Evolutionary conservation across 2,797 vertebrate species (phyloP), one percentile per base, ranked within the genome.

Genomic region (Botia kubotai): DNA sequence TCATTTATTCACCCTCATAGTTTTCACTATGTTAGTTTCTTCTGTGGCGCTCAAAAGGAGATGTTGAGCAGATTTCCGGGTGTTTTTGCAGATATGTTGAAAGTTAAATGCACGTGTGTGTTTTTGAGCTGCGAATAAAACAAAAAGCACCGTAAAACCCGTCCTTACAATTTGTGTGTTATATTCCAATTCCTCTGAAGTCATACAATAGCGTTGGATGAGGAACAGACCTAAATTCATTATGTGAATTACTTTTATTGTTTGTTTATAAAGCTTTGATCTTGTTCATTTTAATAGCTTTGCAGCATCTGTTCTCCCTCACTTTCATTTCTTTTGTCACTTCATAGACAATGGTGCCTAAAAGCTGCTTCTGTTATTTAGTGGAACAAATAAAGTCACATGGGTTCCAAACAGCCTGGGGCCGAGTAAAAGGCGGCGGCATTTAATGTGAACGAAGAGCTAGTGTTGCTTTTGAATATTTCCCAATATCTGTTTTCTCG

Each of bases 1-100:
- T 33, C 16, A 33, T 63, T 65, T 8, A 65, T 16, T 33, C 89
- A 77, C 86, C 55, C 63, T 52, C n/a, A 83, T 48, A 8, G 4
- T 43, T 43, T 43, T 43, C 39, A 6, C 1, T 46, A 81, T 36
- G 29, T 3, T 36, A 3, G 10, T 65, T 65, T 65, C 29, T 65
- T 36, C 16, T n/a, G 26, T 65, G 60, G 26, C 29, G 26, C 7
- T 17, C 29, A 36, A 36, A n/a, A 62, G 1, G 26, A 36, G 62
- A 65, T 36, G 6, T 62, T 53, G 4, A 53, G 52, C 6, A 17
- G 16, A 53, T 17, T 53, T 17, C n/a, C 17, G 33, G 39, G 82
- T 60, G 19, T 13, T 13, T 17, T 26, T 23, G 60, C 21, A 69
- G 6, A 65, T 29, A 33, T 11, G 26, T 11, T 53, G 4, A 53